These are phyloP conservation scores for Pseudoips prasinana DNA, from an alignment of 2,888 invertebrate genomes.

Conservation along the genomic window DNA sequence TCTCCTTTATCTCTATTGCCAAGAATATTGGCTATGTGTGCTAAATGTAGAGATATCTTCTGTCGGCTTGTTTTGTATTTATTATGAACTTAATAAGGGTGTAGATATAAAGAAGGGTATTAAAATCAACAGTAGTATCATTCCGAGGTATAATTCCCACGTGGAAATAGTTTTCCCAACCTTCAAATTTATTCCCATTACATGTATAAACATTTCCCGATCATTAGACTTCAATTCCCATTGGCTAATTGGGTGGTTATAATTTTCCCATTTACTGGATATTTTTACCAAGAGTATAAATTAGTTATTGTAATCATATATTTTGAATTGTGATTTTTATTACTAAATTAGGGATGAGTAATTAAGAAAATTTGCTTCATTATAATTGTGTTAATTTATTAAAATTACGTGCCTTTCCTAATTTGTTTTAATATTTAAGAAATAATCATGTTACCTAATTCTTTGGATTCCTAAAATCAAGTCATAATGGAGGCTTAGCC, in stretches of 20 bases:
- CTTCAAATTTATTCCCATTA: slow-evolving; percentile 8
- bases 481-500: too few relatives aligned
- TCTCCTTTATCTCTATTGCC: too few relatives aligned
- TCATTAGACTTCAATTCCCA: slow-evolving; percentile 1
- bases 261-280: too few relatives aligned
- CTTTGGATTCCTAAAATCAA: too few relatives aligned
- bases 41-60: slow-evolving; percentile 7
- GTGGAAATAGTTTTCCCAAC: slow-evolving; percentile 8
- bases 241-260: not conserved
- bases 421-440: too few relatives aligned
- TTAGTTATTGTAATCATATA: not conserved
- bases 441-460: too few relatives aligned
- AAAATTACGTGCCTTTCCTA: too few relatives aligned
- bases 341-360: too few relatives aligned
- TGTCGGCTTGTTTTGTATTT: slow-evolving; percentile 10
- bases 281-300: too few relatives aligned
- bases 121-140: slow-evolving; percentile 13
- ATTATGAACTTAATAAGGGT: slow-evolving; percentile 2
- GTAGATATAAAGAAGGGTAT: slow-evolving; percentile 7
- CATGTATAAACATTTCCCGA: slow-evolving; percentile 2
- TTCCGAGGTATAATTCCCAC: slow-evolving; percentile 21
- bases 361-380: too few relatives aligned
- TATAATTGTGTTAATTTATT: too few relatives aligned
- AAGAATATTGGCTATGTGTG: slow-evolving; percentile 3
- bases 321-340: not conserved